Evolutionary conservation across 2,888 invertebrate genomes (phyloP).

Genomic region (Drosophila bunnanda): DNA sequence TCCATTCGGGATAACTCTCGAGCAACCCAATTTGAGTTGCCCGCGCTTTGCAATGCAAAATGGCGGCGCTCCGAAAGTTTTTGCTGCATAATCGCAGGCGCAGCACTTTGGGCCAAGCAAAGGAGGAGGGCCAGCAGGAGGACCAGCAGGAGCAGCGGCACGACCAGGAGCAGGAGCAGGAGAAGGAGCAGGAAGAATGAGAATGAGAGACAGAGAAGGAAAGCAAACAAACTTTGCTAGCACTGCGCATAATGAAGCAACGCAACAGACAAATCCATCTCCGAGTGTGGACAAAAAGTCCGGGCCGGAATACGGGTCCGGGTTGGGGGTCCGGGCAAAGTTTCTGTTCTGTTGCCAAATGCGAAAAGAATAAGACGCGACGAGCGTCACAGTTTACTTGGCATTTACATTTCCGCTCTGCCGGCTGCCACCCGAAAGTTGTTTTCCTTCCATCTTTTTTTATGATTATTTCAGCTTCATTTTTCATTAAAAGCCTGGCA

Average conservation of each 20-base stretch:
- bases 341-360: slow-evolving; percentile 70
- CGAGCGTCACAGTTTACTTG: slow-evolving; percentile 63
- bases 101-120: slow-evolving; percentile 62
- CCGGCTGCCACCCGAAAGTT: slow-evolving; percentile 40
- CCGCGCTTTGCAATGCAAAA: slow-evolving; percentile 77
- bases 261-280: slow-evolving; percentile 73
- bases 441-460: slow-evolving; percentile 45
- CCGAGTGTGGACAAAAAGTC: slow-evolving; percentile 58
- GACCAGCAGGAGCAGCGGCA: slow-evolving; percentile 15
- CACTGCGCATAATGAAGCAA: slow-evolving; percentile 69
- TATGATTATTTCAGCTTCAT: slow-evolving; percentile 72
- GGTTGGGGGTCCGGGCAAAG: slow-evolving; percentile 48
- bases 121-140: slow-evolving; percentile 38
- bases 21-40: slow-evolving; percentile 72
- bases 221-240: slow-evolving; percentile 59
- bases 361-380: slow-evolving; percentile 64
- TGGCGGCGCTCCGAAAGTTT: slow-evolving; percentile 64
- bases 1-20: slow-evolving; percentile 57
- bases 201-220: slow-evolving; percentile 12
- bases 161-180: slow-evolving; percentile 11
- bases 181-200: slow-evolving; percentile 4
- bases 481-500: slow-evolving; percentile 68
- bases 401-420: slow-evolving; percentile 62
- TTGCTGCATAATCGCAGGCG: slow-evolving; percentile 78
- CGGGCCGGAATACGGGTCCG: slow-evolving; percentile 19